Evolutionary conservation across 2,797 vertebrate species (phyloP), one percentile per base, ranked within the genome.

Genomic region (Leuciscus waleckii): DNA sequence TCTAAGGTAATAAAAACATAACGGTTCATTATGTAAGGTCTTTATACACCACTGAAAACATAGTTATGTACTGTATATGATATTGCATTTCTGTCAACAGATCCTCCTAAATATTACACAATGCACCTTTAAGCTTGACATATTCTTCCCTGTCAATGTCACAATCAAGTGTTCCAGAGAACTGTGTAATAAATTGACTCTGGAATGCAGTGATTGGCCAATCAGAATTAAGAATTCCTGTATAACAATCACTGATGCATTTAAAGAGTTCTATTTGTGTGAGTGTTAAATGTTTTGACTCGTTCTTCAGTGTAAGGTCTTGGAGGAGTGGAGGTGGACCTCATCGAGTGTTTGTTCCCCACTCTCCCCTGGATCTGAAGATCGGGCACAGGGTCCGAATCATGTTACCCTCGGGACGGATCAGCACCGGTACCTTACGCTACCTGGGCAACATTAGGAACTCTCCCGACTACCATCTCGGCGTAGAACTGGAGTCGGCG

Each of bases 301-400:
- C 35, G 6, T 69, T 46, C 77, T 85, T 82, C 87, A 94, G 93
- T 85, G 61, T 90, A n/a, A 85, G 77, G 14, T 93, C 92, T 58
- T 91, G 93, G 91, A 92, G 87, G 82, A 87, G 80, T 1, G 88
- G 79, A 13, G 73, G 32, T 3, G 91, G 91, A 1, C 92, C 88
- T 63, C 90, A 92, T 56, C 89, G 95, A 32, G 95, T 90, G 19
- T 96, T 95, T 89, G 92, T 94, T 9, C 95, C 95, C 2, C 94
- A 95, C 88, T 95, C 95, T 29, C 93, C 94, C 21, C 85, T 94
- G 91, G 96, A 96, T 90, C 88, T 96, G 85, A 93, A 94, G 81
- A 85, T 93, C 75, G 95, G 96, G 71, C 95, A 95, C 88, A 91
- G 88, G 85, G 95, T 96, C 23, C 93, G 94, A 86, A 87, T 96